Base-by-base conservation (phyloP, 1,140 invertebrate genomes). In the Bradysia coprophila region DNA sequence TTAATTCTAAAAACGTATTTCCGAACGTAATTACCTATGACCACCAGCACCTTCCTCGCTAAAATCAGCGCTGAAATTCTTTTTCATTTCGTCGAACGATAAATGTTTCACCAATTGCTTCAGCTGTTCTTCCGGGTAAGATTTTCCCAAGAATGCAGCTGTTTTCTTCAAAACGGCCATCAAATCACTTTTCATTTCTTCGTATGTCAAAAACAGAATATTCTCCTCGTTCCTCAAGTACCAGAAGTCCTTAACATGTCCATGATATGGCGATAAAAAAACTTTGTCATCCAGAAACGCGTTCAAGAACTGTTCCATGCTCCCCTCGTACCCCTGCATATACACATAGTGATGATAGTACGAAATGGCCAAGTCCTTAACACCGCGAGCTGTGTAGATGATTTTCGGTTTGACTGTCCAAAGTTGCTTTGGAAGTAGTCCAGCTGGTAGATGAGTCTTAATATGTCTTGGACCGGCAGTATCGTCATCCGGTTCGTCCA, bases 321-420 rank as follows among this genome's bases (percentile, higher is more conserved):
- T 28, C 24, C 24, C 13, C 13, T 13, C 6, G 13, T 28, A 28
- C 13, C 24, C 24, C 6, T 28, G 24, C 6, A 28, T 28, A 28
- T 8, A 28, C 6, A 6, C 6, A 28, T 28, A 28, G 6, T 28
- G 6, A 13, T 28, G 6, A 28, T 28, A 28, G 24, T 28, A 28
- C 6, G 24, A 6, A 8, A 8, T 69, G 21, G 73, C 74, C 1
- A 74, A 73, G 54, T 90, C 85, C 58, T 85, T 88, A 1, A 83
- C 77, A 58, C 89, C 84, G 48, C 85, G 69, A 2, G 71, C 68
- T 0, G 87, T 70, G 49, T 88, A 88, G 41, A 89, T 74, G 1
- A 85, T 72, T 70, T 81, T 62, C 18, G 63, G 62, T 21, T 63
- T 64, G 40, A 63, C 58, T 18, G 53, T 60, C 50, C 64, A 62